phyloP scores from a whole-genome alignment of 2,797 vertebrate genomes.

The Cephalopachus bancanus region DNA sequence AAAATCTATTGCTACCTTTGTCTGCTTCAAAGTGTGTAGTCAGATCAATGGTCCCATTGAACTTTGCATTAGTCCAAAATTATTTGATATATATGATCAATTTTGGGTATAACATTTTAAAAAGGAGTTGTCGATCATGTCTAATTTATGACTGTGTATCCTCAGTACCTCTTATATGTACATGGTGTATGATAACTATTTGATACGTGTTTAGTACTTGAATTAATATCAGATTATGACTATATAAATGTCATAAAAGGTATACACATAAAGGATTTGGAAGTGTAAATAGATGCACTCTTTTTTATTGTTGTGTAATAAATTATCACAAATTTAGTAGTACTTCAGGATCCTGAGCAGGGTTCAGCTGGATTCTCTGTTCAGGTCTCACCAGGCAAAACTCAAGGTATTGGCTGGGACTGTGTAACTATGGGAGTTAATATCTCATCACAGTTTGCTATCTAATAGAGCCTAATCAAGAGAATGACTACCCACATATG shows the following conservation, averaged over 20 bases:
- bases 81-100: constrained; percentile 39
- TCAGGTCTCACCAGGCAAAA: background rate
- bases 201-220: constrained; percentile 10
- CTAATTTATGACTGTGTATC: constrained; percentile 39
- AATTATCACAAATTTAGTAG: background rate
- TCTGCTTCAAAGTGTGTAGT: constrained; percentile 30
- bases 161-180: background rate
- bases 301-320: background rate
- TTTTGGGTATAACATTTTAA: constrained; percentile 45
- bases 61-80: constrained; percentile 64
- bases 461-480: background rate
- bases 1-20: constrained; percentile 57
- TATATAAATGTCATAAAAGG: background rate
- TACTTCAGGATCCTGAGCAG: background rate
- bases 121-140: background rate
- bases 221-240: background rate
- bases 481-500: background rate
- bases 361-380: background rate
- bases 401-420: background rate
- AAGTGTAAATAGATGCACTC: background rate
- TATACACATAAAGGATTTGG: background rate
- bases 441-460: background rate
- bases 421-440: background rate
- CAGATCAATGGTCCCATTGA: constrained; percentile 69
- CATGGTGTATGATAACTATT: background rate